Conservation (phyloP, 2,113 vertebrate species). For the Epinephelus cyanopodus region DNA sequence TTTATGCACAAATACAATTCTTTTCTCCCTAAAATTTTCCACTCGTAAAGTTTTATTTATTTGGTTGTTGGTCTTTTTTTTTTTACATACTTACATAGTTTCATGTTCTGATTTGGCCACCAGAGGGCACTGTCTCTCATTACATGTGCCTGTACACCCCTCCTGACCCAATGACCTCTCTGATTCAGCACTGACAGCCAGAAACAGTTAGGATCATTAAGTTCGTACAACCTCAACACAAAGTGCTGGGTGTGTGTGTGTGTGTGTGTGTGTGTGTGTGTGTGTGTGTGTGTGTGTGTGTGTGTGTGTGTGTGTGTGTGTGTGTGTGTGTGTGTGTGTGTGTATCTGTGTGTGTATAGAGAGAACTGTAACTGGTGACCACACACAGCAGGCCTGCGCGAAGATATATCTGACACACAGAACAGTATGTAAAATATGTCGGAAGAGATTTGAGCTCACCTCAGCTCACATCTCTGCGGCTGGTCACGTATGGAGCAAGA, state of each 20-base stretch:
- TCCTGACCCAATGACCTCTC: slow-evolving; percentile 71
- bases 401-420: slow-evolving; percentile 39
- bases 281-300: not conserved
- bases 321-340: not conserved
- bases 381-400: slow-evolving; percentile 15
- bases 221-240: slow-evolving; percentile 18
- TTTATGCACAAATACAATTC: not conserved
- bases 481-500: slow-evolving; percentile 51
- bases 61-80: too few species aligned
- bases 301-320: not conserved
- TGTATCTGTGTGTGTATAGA: not conserved
- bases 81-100: not conserved
- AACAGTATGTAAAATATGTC: slow-evolving; percentile 52
- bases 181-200: slow-evolving; percentile 27
- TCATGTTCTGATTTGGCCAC: slow-evolving; percentile 33
- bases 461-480: slow-evolving; percentile 56
- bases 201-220: slow-evolving; percentile 37
- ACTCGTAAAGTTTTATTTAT: not conserved
- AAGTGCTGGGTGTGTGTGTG: slow-evolving; percentile 2
- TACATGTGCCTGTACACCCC: not conserved
- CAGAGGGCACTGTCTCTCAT: slow-evolving; percentile 65
- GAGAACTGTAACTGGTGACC: slow-evolving; percentile 12
- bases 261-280: not conserved
- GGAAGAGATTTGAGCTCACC: slow-evolving; percentile 76
- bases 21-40: not conserved